Base-by-base conservation (phyloP, 2,888 invertebrate species). In the Drosophila macrothrix region DNA sequence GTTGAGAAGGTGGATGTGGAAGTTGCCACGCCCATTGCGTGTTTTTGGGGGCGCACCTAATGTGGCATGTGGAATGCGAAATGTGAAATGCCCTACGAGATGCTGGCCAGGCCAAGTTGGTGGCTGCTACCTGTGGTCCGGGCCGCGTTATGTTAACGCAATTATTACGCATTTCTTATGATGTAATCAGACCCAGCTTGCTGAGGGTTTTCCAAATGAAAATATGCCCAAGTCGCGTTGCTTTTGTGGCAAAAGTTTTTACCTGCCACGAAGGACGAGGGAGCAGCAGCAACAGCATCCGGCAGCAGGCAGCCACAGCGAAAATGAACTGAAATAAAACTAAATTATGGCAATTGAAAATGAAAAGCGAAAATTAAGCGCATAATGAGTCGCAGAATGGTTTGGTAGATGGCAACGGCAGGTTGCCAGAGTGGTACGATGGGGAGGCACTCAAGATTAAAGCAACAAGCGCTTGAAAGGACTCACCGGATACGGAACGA, bases 301-400 rank as follows among this genome's bases (percentile, higher is more conserved):
- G 22, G 46, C 22, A 59, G 65, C 22, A 14, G 59, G 53, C 53
- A 46, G 62, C 41, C 59, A 41, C 55, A 73, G 69, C 62, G 75
- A 83, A 87, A 84, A 89, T 89, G 88, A 84, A 80, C 79, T 80
- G 84, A 89, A 87, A 91, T 88, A 85, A 91, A 91, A 87, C 82
- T 85, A 87, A 89, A 87, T 90, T 91, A 87, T 84, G 88, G 91
- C 90, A 91, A 91, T 91, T 92, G 90, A 92, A 91, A 92, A 90
- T 84, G 84, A 90, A 90, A 92, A 85, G 83, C 84, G 84, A 88
- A 91, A 92, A 89, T 91, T 91, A 88, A 89, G 82, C 84, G 78
- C 78, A 90, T 84, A 89, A 92, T 83, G 84, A 90, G 76, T 79
- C 76, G 73, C 70, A 73, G 39, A 67, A 64, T 60, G 56, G 55